These are phyloP conservation scores for Neodiprion lecontei DNA, from an alignment of 1,140 invertebrate genomes.

Conservation along the genomic window DNA sequence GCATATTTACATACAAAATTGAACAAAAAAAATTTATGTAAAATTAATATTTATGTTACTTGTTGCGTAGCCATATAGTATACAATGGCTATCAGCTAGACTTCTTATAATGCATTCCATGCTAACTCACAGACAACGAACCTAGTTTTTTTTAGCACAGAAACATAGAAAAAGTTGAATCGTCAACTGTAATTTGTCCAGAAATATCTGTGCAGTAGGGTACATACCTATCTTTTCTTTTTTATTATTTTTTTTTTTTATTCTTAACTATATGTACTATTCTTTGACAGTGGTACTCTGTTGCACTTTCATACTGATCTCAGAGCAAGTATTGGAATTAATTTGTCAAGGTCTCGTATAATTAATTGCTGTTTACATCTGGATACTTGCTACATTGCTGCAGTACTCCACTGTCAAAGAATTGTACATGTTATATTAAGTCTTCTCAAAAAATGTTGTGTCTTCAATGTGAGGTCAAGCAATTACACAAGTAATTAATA, in stretches of 20 bases:
- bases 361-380: too few species aligned
- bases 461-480: neutral
- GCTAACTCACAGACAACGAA: neutral
- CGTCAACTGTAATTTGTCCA: neutral
- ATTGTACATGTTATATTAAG: neutral
- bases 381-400: too few species aligned
- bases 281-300: neutral
- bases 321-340: too few species aligned
- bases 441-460: neutral
- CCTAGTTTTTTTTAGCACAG: neutral
- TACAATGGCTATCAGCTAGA: neutral
- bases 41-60: too few species aligned
- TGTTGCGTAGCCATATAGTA: too few species aligned
- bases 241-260: neutral
- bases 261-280: neutral
- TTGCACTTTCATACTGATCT: neutral
- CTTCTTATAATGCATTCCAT: constrained; percentile 7
- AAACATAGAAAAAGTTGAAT: neutral
- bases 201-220: neutral
- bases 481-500: neutral
- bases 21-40: too few species aligned
- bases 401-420: neutral
- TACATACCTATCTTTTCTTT: too few species aligned
- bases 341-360: too few species aligned
- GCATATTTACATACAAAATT: too few species aligned